Evolutionary conservation across 2,888 invertebrate genomes (phyloP).

Genomic region (Cosmopolites sordidus): DNA sequence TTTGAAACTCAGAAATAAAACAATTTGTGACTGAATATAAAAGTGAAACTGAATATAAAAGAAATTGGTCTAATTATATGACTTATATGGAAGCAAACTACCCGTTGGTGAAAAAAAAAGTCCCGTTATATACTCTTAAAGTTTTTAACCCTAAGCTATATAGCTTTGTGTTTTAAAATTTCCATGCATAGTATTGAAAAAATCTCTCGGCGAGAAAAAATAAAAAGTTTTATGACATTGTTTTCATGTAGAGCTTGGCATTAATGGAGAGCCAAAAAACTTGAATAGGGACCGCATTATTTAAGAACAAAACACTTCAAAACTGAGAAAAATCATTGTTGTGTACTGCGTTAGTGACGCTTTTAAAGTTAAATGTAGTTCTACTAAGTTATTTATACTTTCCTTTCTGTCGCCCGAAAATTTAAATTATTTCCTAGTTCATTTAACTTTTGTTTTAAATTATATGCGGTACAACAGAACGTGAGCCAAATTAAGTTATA

Average conservation of each 20-base stretch:
- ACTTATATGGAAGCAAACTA: no score
- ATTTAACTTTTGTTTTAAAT: background rate
- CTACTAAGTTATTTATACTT: constrained; percentile 20
- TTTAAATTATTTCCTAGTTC: constrained; percentile 3
- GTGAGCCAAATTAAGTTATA: background rate
- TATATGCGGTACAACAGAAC: background rate
- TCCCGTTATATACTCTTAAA: no score
- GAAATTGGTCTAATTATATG: no score
- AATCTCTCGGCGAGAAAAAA: constrained; percentile 1
- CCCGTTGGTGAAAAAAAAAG: no score
- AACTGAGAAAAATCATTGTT: constrained; percentile 18
- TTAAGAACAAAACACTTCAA: constrained; percentile 17
- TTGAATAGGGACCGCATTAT: constrained; percentile 13
- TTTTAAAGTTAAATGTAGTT: constrained; percentile 24
- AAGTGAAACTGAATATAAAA: no score
- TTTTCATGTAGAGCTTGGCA: constrained; percentile 17
- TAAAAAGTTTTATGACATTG: constrained; percentile 21
- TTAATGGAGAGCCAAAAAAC: constrained; percentile 9
- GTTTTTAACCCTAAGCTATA: no score
- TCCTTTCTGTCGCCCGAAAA: constrained; percentile 5
- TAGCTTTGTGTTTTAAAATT: no score
- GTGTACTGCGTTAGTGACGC: constrained; percentile 18
- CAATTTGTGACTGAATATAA: no score
- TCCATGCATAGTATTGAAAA: no score
- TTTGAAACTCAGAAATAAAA: no score